Evolutionary conservation across 2,888 invertebrate genomes (phyloP).

Genomic region (Clitarchus hookeri): DNA sequence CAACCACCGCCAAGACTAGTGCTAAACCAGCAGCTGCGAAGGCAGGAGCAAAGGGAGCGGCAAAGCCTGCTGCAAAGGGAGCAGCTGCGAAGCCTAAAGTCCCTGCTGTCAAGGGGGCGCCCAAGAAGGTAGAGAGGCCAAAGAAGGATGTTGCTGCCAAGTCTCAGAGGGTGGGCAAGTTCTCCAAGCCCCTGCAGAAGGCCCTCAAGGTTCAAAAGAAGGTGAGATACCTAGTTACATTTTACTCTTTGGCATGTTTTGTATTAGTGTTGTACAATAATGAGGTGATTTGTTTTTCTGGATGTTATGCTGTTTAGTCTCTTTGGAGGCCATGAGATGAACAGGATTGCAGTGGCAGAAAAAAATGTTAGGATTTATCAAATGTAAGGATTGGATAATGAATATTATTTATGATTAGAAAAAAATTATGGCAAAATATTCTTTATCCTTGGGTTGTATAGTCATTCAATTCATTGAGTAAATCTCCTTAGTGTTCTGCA

Average conservation of each 20-base stretch:
- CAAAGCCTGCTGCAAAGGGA: constrained; percentile 50
- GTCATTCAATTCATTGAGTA: too few relatives aligned
- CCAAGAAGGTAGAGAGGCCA: constrained; percentile 58
- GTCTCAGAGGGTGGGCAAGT: constrained; percentile 57
- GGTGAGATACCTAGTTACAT: constrained; percentile 57
- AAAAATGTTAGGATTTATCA: too few relatives aligned
- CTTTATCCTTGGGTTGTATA: too few relatives aligned
- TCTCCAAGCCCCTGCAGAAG: constrained; percentile 63
- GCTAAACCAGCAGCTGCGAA: constrained; percentile 56
- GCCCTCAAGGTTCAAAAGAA: constrained; percentile 86
- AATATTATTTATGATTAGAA: too few relatives aligned
- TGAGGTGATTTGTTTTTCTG: too few relatives aligned
- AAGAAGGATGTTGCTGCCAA: constrained; percentile 62
- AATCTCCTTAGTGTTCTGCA: too few relatives aligned
- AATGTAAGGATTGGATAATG: too few relatives aligned
- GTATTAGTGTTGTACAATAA: constrained; percentile 35
- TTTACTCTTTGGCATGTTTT: constrained; percentile 22
- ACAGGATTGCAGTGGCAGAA: too few relatives aligned
- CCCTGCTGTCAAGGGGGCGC: constrained; percentile 42
- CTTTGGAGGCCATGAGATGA: too few relatives aligned
- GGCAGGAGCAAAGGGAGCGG: constrained; percentile 53
- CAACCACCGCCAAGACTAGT: constrained; percentile 47
- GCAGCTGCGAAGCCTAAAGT: constrained; percentile 58
- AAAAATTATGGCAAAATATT: too few relatives aligned
- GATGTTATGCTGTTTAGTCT: too few relatives aligned